phyloP scores from a whole-genome alignment of 2,888 invertebrate genomes.

The Ennomos fuscantarius region DNA sequence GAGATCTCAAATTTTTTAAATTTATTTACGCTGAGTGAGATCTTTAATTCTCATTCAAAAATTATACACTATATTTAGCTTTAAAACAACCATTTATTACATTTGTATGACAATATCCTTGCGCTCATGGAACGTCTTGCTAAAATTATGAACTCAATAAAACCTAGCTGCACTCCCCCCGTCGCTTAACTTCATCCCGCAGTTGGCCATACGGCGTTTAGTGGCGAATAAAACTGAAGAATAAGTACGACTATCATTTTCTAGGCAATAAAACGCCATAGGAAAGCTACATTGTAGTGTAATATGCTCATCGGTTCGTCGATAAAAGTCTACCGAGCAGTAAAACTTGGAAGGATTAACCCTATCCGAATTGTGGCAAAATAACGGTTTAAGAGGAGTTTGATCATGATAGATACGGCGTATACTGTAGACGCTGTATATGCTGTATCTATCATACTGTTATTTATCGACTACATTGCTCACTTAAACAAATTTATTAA shows the following conservation, averaged over 20 bases:
- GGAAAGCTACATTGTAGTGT: slow-evolving; percentile 37
- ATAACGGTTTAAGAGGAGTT: slow-evolving; percentile 1
- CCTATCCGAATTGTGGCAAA: slow-evolving; percentile 24
- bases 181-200: slow-evolving; percentile 13
- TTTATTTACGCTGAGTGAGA: too few species aligned
- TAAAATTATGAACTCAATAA: slow-evolving; percentile 15
- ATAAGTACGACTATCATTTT: slow-evolving; percentile 42
- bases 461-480: too few species aligned
- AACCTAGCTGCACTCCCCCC: slow-evolving; percentile 2
- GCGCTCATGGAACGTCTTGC: slow-evolving; percentile 8
- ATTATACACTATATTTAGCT: too few species aligned
- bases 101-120: not conserved
- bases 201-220: slow-evolving; percentile 31
- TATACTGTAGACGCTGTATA: not conserved
- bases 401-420: slow-evolving; percentile 8
- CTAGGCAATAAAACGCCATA: slow-evolving; percentile 35
- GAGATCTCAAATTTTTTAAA: too few species aligned
- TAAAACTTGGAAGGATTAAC: slow-evolving; percentile 37
- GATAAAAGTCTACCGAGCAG: slow-evolving; percentile 36
- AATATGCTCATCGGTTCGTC: slow-evolving; percentile 38
- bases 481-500: too few species aligned
- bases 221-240: slow-evolving; percentile 35
- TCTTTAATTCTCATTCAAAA: too few species aligned
- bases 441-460: too few species aligned
- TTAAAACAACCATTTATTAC: too few species aligned